phyloP scores from a whole-genome alignment of 2,797 vertebrate species.

The Malurus leucopterus region DNA sequence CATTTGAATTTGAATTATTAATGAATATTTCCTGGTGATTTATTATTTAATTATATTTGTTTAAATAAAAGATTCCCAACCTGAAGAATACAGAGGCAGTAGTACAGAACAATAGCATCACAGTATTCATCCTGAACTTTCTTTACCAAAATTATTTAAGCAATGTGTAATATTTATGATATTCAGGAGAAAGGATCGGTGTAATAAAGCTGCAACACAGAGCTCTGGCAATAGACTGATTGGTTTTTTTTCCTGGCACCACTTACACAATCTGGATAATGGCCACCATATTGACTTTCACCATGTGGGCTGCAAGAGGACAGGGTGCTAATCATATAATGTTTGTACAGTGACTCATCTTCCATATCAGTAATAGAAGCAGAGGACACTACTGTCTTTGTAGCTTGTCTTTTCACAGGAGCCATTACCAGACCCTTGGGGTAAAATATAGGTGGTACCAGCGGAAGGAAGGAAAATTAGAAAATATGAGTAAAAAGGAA shows the following conservation, averaged over 20 bases:
- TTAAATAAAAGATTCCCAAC: not conserved
- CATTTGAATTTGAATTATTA: not conserved
- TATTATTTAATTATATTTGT: not conserved
- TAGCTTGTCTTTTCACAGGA: not conserved
- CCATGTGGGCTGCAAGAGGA: slow-evolving; percentile 6
- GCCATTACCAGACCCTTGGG: not conserved
- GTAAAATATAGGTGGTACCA: not conserved
- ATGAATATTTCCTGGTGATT: not conserved
- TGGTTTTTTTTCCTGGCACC: slow-evolving; percentile 22
- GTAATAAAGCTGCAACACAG: slow-evolving; percentile 4
- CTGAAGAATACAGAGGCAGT: not conserved
- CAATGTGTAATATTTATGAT: slow-evolving; percentile 8
- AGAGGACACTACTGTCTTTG: not conserved
- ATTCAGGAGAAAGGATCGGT: slow-evolving; percentile 12
- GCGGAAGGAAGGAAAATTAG: not conserved
- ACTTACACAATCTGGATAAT: slow-evolving; percentile 26
- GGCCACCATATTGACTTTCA: slow-evolving; percentile 41
- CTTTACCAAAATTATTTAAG: slow-evolving; percentile 18
- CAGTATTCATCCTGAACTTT: not conserved
- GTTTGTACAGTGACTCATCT: slow-evolving; percentile 38
- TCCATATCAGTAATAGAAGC: not conserved
- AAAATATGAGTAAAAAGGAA: not conserved
- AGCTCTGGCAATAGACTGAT: not conserved
- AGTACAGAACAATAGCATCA: not conserved
- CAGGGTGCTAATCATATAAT: slow-evolving; percentile 19